These are phyloP conservation scores for Tinea trinotella DNA, from an alignment of 2,888 invertebrate species.

Conservation along the genomic window DNA sequence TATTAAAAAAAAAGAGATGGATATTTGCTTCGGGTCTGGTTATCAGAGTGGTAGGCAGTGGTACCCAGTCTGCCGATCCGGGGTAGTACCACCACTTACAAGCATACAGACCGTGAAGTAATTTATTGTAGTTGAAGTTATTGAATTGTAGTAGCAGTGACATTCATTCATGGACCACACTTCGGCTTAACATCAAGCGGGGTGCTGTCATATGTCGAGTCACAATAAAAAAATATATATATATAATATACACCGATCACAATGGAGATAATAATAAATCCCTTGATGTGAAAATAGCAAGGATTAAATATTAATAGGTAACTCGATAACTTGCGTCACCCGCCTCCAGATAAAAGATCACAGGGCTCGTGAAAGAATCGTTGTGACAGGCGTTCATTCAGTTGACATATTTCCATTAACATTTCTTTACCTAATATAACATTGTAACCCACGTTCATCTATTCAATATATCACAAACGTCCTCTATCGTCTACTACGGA, in stretches of 20 bases:
- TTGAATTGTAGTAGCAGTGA: too few species aligned
- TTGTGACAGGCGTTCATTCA: background rate
- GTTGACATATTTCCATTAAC: background rate
- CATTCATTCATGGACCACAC: too few species aligned
- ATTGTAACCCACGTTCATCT: background rate
- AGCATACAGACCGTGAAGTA: too few species aligned
- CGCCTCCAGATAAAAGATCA: background rate
- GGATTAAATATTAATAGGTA: background rate
- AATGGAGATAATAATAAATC: background rate
- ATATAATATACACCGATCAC: background rate
- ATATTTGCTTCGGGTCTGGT: too few species aligned
- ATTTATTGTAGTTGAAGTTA: slow-evolving; percentile 20
- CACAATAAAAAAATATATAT: background rate
- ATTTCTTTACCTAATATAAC: background rate
- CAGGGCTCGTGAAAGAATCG: background rate
- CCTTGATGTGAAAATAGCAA: background rate
- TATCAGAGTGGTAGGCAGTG: too few species aligned
- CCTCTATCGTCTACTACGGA: too few species aligned
- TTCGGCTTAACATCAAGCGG: too few species aligned
- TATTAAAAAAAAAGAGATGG: too few species aligned
- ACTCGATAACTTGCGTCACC: background rate
- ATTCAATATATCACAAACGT: background rate
- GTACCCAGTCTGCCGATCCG: too few species aligned
- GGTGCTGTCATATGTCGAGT: too few species aligned
- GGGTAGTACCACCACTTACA: too few species aligned